Evolutionary conservation across 2,113 vertebrate species (phyloP), one percentile per base, ranked within the genome.

Genomic region (Cyprinodon brontotheroides): DNA sequence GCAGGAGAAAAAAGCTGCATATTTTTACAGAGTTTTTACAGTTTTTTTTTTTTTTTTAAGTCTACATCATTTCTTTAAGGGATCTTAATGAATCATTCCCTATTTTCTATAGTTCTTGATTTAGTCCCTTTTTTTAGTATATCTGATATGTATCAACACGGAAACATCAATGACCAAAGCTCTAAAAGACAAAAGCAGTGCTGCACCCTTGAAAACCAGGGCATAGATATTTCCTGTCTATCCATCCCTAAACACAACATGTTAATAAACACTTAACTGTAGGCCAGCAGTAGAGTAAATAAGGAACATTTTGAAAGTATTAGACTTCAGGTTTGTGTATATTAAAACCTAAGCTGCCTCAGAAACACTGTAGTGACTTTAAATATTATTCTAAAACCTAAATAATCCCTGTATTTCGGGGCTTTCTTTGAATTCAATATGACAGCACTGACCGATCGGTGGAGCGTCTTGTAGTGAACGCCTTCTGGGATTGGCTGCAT

Each of bases 381-480:
- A 65, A 69, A 64, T 22, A 59, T 69, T 66, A 67, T 38, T 67
- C 53, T 62, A 50, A 53, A 66, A 71, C 39, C 37, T 71, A 13
- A 22, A 43, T 37, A 37, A 3, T 72, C 17, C 17, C 22, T 38
- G 36, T 62, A 50, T 57, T 68, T 79, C n/a, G 63, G n/a, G 61
- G 29, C 45, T 72, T 76, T 61, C 70, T 53, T 61, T 22, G 12
- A 37, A 68, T 36, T 53, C 15, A 64, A 14, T 62, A 14, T 65
- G 13, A 60, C 7, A 20, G 37, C 13, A 92, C 95, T 94, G 61
- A 99, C 98, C 97, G 43, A 96, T 85, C 62, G 96, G 86, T 65
- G 95, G 61, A 8, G 96, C 93, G 67, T 98, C 97, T 89, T 95
- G 96, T 75, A 97, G 94, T 12, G 97, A 87, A 64, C 97, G 96